These are phyloP conservation scores for Cricetomys ansorgei DNA, from an alignment of 2,113 vertebrate genomes.

Conservation along the genomic window DNA sequence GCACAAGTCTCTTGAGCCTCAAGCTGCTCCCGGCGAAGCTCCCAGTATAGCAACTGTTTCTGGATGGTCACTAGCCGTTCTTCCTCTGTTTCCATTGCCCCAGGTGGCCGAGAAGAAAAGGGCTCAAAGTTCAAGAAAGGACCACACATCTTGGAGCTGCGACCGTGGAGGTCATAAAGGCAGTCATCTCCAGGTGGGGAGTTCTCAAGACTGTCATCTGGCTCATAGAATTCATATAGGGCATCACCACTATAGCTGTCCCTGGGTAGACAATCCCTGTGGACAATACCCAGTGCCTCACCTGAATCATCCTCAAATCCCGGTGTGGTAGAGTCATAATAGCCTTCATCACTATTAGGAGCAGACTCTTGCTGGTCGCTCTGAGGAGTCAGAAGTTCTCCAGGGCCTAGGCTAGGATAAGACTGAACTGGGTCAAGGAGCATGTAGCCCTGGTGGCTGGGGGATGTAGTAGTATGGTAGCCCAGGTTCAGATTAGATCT, in stretches of 20 bases:
- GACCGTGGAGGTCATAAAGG: constrained; percentile 87
- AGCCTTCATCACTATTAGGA: constrained; percentile 97
- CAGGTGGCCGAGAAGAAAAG: constrained; percentile 84
- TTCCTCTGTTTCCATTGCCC: constrained; percentile 90
- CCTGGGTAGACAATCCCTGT: constrained; percentile 91
- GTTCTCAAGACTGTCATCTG: constrained; percentile 93
- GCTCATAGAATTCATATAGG: constrained; percentile 96
- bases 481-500: constrained; percentile 59
- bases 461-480: constrained; percentile 62
- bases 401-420: constrained; percentile 81
- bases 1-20: constrained; percentile 63
- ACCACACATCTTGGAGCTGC: constrained; percentile 84
- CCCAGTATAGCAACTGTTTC: constrained; percentile 90
- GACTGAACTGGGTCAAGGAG: constrained; percentile 81
- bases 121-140: constrained; percentile 88
- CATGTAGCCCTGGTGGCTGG: constrained; percentile 70
- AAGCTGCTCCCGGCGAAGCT: constrained; percentile 85
- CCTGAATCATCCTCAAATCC: constrained; percentile 93
- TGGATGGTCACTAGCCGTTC: constrained; percentile 90
- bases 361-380: constrained; percentile 97
- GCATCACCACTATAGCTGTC: constrained; percentile 99
- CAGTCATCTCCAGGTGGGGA: constrained; percentile 88
- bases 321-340: constrained; percentile 97
- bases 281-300: constrained; percentile 87
- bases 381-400: constrained; percentile 92